Percentiles rank a stretch among this genome's conserved stretches.
phyloP scores from a whole-genome alignment of 2,797 vertebrate species.

The Zenarchopterus dispar region DNA sequence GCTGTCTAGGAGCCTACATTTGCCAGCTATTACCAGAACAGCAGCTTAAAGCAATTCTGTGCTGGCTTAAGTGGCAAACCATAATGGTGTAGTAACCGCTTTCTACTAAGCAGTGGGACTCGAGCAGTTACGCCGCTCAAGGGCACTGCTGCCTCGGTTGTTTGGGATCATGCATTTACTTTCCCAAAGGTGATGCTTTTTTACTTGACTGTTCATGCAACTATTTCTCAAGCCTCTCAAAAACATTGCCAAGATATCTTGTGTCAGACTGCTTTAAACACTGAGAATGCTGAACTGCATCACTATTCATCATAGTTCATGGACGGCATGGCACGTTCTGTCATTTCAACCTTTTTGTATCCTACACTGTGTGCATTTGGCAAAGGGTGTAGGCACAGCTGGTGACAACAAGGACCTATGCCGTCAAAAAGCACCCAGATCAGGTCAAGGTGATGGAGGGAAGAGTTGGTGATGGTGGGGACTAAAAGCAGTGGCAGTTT shows the following conservation, averaged over 20 bases:
- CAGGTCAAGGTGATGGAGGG: constrained; percentile 70
- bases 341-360: constrained; percentile 32
- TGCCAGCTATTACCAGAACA: constrained; percentile 39
- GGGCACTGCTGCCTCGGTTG: constrained; percentile 34
- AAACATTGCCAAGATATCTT: constrained; percentile 17
- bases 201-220: constrained; percentile 19
- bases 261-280: constrained; percentile 13
- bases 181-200: constrained; percentile 37
- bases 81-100: constrained; percentile 34
- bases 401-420: constrained; percentile 63
- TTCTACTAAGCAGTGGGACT: constrained; percentile 46
- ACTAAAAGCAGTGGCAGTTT: constrained; percentile 49
- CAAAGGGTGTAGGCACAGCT: constrained; percentile 59
- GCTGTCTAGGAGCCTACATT: constrained; percentile 15
- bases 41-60: constrained; percentile 38
- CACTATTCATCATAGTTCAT: constrained; percentile 12
- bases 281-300: constrained; percentile 33
- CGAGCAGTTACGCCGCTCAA: constrained; percentile 40
- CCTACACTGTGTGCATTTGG: constrained; percentile 46
- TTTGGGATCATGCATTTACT: constrained; percentile 41
- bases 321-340: constrained; percentile 21
- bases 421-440: constrained; percentile 65
- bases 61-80: constrained; percentile 28
- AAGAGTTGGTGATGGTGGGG: constrained; percentile 60
- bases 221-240: constrained; percentile 7